These are phyloP conservation scores for Drosophila melanogaster DNA, from an alignment of 1,140 invertebrate genomes.

Conservation along the genomic window DNA sequence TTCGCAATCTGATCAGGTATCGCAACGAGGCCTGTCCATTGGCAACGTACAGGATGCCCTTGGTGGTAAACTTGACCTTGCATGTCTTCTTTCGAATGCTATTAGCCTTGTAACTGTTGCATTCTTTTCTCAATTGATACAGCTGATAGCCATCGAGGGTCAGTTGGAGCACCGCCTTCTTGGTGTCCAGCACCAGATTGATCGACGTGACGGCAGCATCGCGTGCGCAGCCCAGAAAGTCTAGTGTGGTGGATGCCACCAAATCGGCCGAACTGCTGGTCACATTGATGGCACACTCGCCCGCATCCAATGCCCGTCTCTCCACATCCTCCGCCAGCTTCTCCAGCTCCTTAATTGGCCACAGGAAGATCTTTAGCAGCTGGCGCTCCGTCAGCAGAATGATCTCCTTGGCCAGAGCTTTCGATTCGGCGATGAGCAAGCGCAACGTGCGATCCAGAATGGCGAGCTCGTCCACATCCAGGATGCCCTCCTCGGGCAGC, in stretches of 20 bases:
- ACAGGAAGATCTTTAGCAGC: conserved; percentile 53
- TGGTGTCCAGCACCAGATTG: conserved; percentile 38
- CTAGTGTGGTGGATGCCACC: conserved; percentile 27
- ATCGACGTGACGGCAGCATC: conserved; percentile 36
- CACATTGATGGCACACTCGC: conserved; percentile 37
- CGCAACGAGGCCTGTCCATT: conserved; percentile 37
- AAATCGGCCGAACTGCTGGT: neutral
- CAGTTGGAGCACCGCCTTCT: conserved; percentile 42
- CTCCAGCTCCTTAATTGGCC: conserved; percentile 47
- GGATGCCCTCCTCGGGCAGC: neutral
- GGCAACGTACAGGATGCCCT: conserved; percentile 1
- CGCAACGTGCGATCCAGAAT: conserved; percentile 23
- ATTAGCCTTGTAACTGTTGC: neutral
- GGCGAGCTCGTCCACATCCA: conserved; percentile 20
- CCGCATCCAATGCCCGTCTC: conserved; percentile 33
- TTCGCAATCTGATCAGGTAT: conserved; percentile 31
- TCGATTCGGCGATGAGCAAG: conserved; percentile 17
- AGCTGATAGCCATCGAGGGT: conserved; percentile 36
- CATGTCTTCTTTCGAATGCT: rapidly evolving
- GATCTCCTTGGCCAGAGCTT: conserved; percentile 21
- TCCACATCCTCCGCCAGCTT: conserved; percentile 38
- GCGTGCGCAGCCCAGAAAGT: conserved; percentile 38
- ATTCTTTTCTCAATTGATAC: neutral
- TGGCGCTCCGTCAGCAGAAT: conserved; percentile 38
- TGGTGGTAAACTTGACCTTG: too few relatives aligned